Evolutionary conservation across 2,113 vertebrate genomes (phyloP).

Genomic region (Pedionomus torquatus): DNA sequence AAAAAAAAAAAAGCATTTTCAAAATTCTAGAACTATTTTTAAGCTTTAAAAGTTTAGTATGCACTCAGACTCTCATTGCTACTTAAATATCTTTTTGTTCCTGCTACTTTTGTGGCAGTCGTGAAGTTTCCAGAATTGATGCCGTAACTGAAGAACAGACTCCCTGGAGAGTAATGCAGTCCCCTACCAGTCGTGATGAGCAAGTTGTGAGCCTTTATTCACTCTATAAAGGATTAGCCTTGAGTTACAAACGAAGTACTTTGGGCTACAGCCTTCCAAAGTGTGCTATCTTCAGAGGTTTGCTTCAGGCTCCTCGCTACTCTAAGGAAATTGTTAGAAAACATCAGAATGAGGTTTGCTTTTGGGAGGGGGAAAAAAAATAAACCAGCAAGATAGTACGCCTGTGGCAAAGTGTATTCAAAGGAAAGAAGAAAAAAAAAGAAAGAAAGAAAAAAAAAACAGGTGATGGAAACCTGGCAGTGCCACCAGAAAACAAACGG

Average conservation of each 20-base stretch:
- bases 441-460: background rate
- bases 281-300: background rate
- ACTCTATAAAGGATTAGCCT: background rate
- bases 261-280: background rate
- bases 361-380: background rate
- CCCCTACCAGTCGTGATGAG: rapidly evolving
- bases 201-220: background rate
- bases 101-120: background rate
- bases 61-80: background rate
- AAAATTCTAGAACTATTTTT: background rate
- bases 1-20: background rate
- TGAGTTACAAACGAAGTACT: background rate
- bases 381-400: background rate
- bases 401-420: background rate
- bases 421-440: background rate
- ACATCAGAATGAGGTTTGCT: background rate
- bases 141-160: background rate
- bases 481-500: background rate
- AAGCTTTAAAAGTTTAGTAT: background rate
- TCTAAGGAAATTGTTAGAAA: background rate
- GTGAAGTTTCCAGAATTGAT: background rate
- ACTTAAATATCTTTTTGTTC: background rate
- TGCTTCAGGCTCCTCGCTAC: background rate
- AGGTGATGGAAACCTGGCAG: background rate
- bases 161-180: background rate